Evolutionary conservation across 2,797 vertebrate genomes (phyloP), one percentile per base, ranked within the genome.

Genomic region (Syndactyla subalaris): DNA sequence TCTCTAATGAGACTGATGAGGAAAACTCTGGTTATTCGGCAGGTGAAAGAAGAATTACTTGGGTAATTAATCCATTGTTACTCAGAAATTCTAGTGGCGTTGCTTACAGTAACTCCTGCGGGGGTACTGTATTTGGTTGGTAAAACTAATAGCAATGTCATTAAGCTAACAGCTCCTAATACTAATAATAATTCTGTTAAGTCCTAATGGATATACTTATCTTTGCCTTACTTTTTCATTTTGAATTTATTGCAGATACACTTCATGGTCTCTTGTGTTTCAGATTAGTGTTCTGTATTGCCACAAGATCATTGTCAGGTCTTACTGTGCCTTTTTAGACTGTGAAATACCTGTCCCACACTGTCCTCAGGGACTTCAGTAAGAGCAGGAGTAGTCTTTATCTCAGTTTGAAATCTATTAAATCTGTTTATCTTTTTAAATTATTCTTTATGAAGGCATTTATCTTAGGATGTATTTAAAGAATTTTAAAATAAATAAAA

Each of bases 81-180:
- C 36, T 93, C 48, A 84, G 76, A 90, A 34, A 78, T 62, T 93
- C 63, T 49, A 48, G 30, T 36, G 63, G 32, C 23, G 10, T 65
- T 79, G 41, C 59, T 92, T 92, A 51, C 62, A 80, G 63, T 76
- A 77, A 45, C 29, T 77, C 63, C 76, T 91, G 13, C 32, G 88
- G 41, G 78, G 76, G 81, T 86, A 36, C 63, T 73, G 29, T 76
- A 63, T 81, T 91, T 83, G n/a, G 14, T 43, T 85, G 51, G 19
- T 73, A 92, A 88, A 81, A 81, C 12, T 86, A 93, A 76, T 32
- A 89, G 32, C 14, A 82, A 51, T 80, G 94, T 96, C 49, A 88
- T 91, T 88, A 76, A 86, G 63, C 21, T 93, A 95, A 90, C 38
- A 81, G 15, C 41, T 94, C n/a, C 67, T 92, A 63, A 85, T 81